Evolutionary conservation across 1,140 invertebrate genomes (phyloP), one percentile per base, ranked within the genome.

Genomic region (Aporrectodea caliginosa): DNA sequence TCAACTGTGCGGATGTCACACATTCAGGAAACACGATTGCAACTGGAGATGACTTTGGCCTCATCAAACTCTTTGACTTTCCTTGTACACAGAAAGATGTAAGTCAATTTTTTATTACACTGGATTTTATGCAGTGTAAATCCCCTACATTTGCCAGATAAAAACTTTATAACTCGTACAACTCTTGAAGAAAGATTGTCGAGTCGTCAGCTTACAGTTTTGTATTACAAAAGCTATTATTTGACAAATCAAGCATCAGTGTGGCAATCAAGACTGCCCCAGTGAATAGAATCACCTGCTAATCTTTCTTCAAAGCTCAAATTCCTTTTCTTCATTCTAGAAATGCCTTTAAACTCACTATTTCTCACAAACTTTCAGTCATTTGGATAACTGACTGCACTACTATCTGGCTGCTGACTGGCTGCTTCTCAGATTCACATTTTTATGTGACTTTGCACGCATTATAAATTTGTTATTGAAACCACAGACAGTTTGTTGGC

Each of bases 41-140:
- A 16, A 88, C 87, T 29, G 88, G 88, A 22, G 88, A 89, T 84
- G 88, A 89, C 78, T 87, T 83, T 82, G 88, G 88, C 16, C 83
- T 83, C 70, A 87, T 89, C 34, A 89, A 89, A 81, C 82, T 89
- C 27, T 89, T 88, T 78, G 81, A 85, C 2, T 84, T 88, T 78
- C 88, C 88, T 58, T 87, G 86, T 81, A 77, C 82, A 73, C 84
- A 87, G 27, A 86, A 84, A 84, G 83, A 85, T 81, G 88, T 88
- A 84, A 87, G 87, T 83, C 2, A 77, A 32, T 77, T 71, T 32
- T 34, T n/a, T 27, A 27, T 34, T 77, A 73, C 16, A 73, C 22
- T 27, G 58, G 27, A 16, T 68, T 68, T 68, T 27, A 14, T 68
- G 58, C 58, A 68, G 27, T 68, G 29, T 31, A 2, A 76, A 35